phyloP scores from a whole-genome alignment of 2,888 invertebrate species.

The Steinernema carpocapsae region DNA sequence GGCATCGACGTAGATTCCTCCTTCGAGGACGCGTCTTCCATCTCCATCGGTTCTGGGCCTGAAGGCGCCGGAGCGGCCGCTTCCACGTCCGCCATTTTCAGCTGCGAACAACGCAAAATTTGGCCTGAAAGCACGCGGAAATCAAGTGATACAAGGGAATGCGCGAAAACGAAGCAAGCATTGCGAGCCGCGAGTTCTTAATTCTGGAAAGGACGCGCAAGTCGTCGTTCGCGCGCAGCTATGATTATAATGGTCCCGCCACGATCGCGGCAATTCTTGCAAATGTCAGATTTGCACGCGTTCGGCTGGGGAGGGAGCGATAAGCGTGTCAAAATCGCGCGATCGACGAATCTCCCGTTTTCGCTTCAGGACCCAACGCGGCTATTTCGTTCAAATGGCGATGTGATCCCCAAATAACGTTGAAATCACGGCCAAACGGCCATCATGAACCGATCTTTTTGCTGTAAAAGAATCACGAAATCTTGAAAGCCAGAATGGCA shows the following conservation, averaged over 20 bases:
- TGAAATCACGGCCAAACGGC: too few species aligned
- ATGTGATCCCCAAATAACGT: too few species aligned
- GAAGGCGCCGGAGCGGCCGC: not conserved
- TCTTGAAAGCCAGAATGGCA: too few species aligned
- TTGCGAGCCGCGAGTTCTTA: not conserved
- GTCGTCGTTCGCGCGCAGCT: constrained; percentile 17
- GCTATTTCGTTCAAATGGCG: too few species aligned
- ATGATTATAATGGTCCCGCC: not conserved
- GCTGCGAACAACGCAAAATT: not conserved
- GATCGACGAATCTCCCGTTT: too few species aligned
- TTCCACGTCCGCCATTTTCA: not conserved
- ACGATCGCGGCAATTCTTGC: not conserved
- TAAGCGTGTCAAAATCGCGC: too few species aligned
- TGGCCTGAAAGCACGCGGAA: not conserved
- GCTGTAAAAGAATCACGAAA: too few species aligned
- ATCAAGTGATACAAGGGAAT: not conserved
- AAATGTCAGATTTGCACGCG: not conserved
- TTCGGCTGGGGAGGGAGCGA: not conserved
- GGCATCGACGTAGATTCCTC: not conserved
- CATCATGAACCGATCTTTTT: too few species aligned
- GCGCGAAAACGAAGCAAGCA: not conserved
- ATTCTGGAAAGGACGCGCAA: not conserved
- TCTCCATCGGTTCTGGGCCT: not conserved
- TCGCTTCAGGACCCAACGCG: too few species aligned
- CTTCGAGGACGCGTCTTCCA: not conserved